A percentile compares a stretch with the other conserved stretches of the same genome.
Conservation (phyloP, 2,113 vertebrate genomes). For the Furnarius figulus region DNA sequence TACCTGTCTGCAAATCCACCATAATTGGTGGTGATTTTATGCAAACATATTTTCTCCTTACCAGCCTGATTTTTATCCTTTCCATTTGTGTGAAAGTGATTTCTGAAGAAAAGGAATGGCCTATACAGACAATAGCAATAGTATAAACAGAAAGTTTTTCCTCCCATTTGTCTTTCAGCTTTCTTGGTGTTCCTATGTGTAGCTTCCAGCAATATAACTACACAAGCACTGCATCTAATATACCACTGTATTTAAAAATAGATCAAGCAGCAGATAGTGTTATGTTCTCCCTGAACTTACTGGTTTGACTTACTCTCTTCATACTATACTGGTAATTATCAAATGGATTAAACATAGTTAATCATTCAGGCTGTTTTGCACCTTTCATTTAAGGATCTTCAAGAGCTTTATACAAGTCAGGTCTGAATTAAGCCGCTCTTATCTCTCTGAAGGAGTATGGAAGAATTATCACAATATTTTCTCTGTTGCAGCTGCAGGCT, state of each 20-base stretch:
- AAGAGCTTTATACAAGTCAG: not conserved
- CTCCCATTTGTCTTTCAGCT: not conserved
- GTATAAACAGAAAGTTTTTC: not conserved
- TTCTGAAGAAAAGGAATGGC: not conserved
- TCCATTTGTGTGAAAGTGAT: not conserved
- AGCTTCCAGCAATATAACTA: not conserved
- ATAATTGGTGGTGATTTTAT: not conserved
- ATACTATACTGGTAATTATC: not conserved
- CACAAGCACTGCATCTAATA: not conserved
- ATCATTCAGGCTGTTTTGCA: not conserved
- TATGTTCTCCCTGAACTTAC: not conserved
- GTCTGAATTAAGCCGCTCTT: not conserved
- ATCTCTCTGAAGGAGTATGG: not conserved
- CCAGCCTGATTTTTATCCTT: not conserved
- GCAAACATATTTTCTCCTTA: fast-evolving
- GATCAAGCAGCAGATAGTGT: not conserved
- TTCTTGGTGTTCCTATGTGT: not conserved
- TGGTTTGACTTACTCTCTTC: not conserved
- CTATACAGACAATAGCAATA: not conserved
- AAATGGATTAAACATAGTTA: not conserved
- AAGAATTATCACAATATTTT: not conserved
- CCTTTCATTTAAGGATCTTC: not conserved
- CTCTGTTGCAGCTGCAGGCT: not conserved
- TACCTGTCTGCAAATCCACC: not conserved
- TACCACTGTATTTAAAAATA: not conserved